Conservation (phyloP, 2,888 invertebrate genomes). For the Pterostichus niger region DNA sequence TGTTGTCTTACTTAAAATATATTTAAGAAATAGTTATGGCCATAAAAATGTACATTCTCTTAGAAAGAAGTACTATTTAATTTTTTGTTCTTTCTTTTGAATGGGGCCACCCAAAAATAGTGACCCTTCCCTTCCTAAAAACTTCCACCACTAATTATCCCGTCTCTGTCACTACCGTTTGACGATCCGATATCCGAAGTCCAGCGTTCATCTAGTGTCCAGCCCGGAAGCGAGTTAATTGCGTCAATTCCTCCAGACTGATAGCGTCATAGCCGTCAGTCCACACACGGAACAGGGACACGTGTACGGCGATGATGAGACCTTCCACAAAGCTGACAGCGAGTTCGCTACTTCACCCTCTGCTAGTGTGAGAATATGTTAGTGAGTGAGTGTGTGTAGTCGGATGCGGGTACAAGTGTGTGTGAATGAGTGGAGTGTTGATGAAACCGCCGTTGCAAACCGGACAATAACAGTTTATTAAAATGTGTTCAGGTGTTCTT, state of each 20-base stretch:
- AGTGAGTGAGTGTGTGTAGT: not conserved
- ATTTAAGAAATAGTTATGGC: no score
- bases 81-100: no score
- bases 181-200: not conserved
- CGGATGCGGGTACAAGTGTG: constrained; percentile 30
- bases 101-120: no score
- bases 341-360: constrained; percentile 3
- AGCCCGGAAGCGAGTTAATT: constrained; percentile 75
- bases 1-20: no score
- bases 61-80: no score
- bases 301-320: constrained; percentile 49
- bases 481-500: constrained; percentile 60
- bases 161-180: not conserved
- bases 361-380: constrained; percentile 3
- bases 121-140: not conserved
- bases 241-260: constrained; percentile 73
- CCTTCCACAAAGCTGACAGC: constrained; percentile 12
- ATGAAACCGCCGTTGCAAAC: constrained; percentile 53
- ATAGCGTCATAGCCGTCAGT: constrained; percentile 67
- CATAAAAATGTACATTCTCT: no score
- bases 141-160: not conserved
- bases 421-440: constrained; percentile 41
- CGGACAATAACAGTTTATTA: constrained; percentile 62
- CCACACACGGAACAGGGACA: constrained; percentile 12
- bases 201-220: constrained; percentile 2